Base-by-base conservation (phyloP, 2,888 invertebrate species). In the Heterodera filipjevi region DNA sequence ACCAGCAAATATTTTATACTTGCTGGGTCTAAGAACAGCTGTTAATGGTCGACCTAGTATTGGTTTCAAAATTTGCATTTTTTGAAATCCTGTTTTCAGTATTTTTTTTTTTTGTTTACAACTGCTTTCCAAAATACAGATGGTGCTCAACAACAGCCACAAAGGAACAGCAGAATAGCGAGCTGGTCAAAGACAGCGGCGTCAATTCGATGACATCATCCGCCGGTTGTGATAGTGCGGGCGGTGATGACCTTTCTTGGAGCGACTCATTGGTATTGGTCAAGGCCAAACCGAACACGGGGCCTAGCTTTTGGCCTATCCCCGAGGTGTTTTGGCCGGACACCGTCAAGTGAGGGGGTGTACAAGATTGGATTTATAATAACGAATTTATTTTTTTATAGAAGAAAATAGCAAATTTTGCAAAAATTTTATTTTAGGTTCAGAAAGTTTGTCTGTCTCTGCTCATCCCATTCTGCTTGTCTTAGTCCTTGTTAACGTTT, bases 311-410 rank as follows among this genome's bases (percentile, higher is more conserved):
- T 2, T 99, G 99, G 99, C 98, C 98, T 0, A 94, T 99, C 86
- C 99, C 99, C 0, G 99, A 99, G 91, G 94, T 95, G 0, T 99
- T 95, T 90, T 96, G 97, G 93, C 97, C 98, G 0, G 97, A 98
- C 90, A 66, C 80, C 10, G 66, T 76, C 22, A 66, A 33, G 77
- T 68, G 70, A 22, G 35, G n/a, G n/a, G 33, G 35, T n/a, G n/a
- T n/a, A n/a, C n/a, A n/a, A n/a, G n/a, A n/a, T n/a, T n/a, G n/a
- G n/a, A n/a, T n/a, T n/a, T n/a, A n/a, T n/a, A 8, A 2, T 59
- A 27, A n/a, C 35, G 32, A 68, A 71, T 76, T 80, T 44, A 68
- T 49, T 39, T 39, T 39, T 39, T 39, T 39, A 12, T 6, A 12
- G 39, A 39, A 6, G 8, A 10, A 39, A 39, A 39, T 39, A 12